Conservation (phyloP, 2,797 vertebrate genomes). For the Sebastes iracundus region DNA sequence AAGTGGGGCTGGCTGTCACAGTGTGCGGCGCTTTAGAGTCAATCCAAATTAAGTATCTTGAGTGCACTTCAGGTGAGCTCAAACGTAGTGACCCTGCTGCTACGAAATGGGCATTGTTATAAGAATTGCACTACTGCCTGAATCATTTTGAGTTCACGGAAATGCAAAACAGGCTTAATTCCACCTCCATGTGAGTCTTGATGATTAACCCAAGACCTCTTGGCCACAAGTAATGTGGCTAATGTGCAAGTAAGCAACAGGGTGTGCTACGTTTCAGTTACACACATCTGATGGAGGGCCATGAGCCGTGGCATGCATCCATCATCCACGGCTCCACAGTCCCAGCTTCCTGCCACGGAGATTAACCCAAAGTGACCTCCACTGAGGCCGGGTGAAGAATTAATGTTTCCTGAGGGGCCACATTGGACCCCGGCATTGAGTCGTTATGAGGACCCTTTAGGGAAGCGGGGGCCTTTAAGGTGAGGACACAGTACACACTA, state of each 20-base stretch:
- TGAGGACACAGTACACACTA: slow-evolving; percentile 62
- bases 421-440: background rate
- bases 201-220: background rate
- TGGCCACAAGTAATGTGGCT: background rate
- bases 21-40: slow-evolving; percentile 10
- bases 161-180: slow-evolving; percentile 2
- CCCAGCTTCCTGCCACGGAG: slow-evolving; percentile 30
- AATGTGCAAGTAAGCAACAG: slow-evolving; percentile 1
- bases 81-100: slow-evolving; percentile 33
- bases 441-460: slow-evolving; percentile 33
- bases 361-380: slow-evolving; percentile 51
- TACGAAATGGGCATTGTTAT: background rate
- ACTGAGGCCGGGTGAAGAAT: slow-evolving; percentile 31
- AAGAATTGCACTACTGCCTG: background rate
- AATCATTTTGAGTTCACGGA: slow-evolving; percentile 8
- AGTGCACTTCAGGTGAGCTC: slow-evolving; percentile 11
- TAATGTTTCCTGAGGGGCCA: slow-evolving; percentile 50
- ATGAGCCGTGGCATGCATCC: slow-evolving; percentile 31
- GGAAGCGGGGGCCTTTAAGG: slow-evolving; percentile 20
- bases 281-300: slow-evolving; percentile 8
- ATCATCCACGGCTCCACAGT: slow-evolving; percentile 26
- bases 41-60: slow-evolving; percentile 32
- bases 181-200: background rate
- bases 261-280: slow-evolving; percentile 8
- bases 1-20: slow-evolving; percentile 35